A percentile compares a stretch with the other conserved stretches of the same genome.
Evolutionary conservation across 2,113 vertebrate genomes (phyloP).

Genomic region (Tympanuchus pallidicinctus): DNA sequence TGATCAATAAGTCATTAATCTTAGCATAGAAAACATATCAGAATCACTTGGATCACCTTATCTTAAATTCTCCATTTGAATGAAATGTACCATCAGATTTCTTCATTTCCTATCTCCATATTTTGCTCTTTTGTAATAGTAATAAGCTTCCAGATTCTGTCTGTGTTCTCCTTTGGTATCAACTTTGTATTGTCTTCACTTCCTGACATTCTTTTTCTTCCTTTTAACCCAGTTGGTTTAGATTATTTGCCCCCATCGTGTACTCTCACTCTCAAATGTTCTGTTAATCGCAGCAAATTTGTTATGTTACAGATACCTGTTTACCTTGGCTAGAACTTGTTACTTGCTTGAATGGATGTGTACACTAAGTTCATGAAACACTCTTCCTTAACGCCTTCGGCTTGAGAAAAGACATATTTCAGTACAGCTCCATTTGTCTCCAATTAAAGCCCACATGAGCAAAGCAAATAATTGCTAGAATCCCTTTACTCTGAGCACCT

Average conservation of each 20-base stretch:
- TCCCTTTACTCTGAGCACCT: background rate
- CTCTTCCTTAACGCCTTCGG: background rate
- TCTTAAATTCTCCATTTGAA: background rate
- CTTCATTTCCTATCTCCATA: background rate
- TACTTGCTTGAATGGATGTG: background rate
- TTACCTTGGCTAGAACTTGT: background rate
- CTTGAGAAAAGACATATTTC: background rate
- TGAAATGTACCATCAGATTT: background rate
- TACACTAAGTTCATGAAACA: background rate
- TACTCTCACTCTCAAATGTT: background rate
- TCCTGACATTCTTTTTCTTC: background rate
- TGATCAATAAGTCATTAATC: background rate
- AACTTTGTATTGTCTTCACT: background rate
- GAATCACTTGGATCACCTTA: background rate
- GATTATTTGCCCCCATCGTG: background rate
- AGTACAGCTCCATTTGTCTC: background rate
- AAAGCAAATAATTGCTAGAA: background rate
- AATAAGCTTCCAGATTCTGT: background rate
- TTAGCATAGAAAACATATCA: background rate
- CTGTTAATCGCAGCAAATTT: background rate
- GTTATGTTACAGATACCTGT: background rate
- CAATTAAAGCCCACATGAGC: background rate
- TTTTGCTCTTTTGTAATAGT: background rate
- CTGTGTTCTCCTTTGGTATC: background rate
- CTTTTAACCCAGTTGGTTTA: background rate